These are phyloP conservation scores for Cyphomyrmex costatus DNA, from an alignment of 1,140 invertebrate species.

Conservation along the genomic window DNA sequence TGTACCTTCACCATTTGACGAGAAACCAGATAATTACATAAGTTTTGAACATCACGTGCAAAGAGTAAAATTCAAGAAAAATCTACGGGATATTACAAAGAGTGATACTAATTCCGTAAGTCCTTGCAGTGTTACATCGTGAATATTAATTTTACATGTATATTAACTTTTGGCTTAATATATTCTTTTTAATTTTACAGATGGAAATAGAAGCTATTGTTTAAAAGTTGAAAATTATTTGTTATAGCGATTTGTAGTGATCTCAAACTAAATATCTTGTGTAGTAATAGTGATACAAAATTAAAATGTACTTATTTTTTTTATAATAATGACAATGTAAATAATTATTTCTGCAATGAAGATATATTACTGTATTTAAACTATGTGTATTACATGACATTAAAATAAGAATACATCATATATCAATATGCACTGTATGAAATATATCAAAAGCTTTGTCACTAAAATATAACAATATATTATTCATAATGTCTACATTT, in stretches of 20 bases:
- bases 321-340: background rate
- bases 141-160: conserved; percentile 35
- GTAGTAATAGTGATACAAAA: background rate
- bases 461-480: conserved; percentile 78
- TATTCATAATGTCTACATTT: conserved; percentile 73
- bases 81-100: background rate
- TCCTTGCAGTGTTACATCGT: conserved; percentile 20
- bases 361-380: background rate
- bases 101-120: background rate
- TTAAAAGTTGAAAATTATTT: background rate
- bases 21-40: conserved; percentile 84
- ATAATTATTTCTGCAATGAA: background rate
- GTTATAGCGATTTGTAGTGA: background rate
- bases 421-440: conserved; percentile 66
- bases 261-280: background rate
- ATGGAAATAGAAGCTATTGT: conserved; percentile 4
- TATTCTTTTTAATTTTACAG: conserved; percentile 42
- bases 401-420: background rate
- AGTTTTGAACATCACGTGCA: conserved; percentile 79
- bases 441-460: conserved; percentile 77
- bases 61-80: conserved; percentile 28
- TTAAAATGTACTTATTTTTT: too few relatives aligned
- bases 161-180: conserved; percentile 5
- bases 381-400: background rate
- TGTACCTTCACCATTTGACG: conserved; percentile 82